Evolutionary conservation across 2,797 vertebrate genomes (phyloP).

Genomic region (Pseudochaenichthys georgianus): DNA sequence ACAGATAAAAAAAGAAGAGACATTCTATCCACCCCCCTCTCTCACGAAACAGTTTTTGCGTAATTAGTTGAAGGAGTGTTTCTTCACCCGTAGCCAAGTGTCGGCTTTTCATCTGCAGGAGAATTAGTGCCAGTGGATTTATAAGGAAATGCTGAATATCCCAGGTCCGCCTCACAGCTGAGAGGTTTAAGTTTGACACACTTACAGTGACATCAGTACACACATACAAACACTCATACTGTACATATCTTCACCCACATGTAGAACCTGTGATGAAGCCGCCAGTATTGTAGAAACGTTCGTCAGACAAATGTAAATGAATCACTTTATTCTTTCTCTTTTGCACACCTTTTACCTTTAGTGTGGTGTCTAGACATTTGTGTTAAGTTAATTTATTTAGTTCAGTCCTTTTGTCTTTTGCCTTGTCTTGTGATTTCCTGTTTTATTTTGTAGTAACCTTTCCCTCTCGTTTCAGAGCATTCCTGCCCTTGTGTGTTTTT

Average conservation of each 20-base stretch:
- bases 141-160: constrained; percentile 39
- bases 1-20: background rate
- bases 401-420: too few relatives aligned
- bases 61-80: constrained; percentile 50
- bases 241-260: constrained; percentile 7
- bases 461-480: too few relatives aligned
- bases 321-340: background rate
- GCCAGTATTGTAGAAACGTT: background rate
- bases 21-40: background rate
- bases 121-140: constrained; percentile 57
- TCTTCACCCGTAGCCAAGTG: constrained; percentile 35
- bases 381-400: too few relatives aligned
- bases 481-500: too few relatives aligned
- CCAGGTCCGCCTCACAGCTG: constrained; percentile 31
- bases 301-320: background rate
- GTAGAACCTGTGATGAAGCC: background rate
- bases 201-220: background rate
- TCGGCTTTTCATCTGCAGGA: constrained; percentile 24
- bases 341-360: background rate
- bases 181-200: constrained; percentile 26
- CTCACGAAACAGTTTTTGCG: constrained; percentile 19
- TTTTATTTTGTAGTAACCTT: too few relatives aligned
- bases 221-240: background rate
- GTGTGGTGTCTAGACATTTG: too few relatives aligned
- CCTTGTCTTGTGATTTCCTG: too few relatives aligned